Percentiles rank a stretch among this genome's conserved stretches.
Conservation (phyloP, 2,888 invertebrate species). For the Schizotus pectinicornis region DNA sequence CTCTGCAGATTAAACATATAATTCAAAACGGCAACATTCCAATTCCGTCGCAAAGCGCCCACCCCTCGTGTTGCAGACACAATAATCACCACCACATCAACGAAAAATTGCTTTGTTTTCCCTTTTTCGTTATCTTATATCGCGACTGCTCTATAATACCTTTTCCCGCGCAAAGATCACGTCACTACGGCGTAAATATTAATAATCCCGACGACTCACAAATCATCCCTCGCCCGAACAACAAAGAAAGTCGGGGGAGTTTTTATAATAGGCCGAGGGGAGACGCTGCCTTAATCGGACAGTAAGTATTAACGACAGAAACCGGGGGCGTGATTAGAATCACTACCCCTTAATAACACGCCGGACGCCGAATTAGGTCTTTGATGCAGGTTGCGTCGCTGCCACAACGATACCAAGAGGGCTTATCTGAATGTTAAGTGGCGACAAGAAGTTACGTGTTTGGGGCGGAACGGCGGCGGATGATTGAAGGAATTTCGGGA, state of each 20-base stretch:
- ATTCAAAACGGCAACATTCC: slow-evolving; percentile 7
- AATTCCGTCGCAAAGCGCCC: background rate
- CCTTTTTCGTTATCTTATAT: slow-evolving; percentile 7
- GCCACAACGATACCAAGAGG: slow-evolving; percentile 8
- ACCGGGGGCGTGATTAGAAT: slow-evolving; percentile 26
- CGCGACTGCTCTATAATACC: slow-evolving; percentile 17
- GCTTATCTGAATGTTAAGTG: slow-evolving; percentile 21
- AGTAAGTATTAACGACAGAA: slow-evolving; percentile 15
- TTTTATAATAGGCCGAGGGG: background rate
- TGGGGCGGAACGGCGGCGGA: slow-evolving; percentile 9
- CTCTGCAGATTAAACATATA: slow-evolving; percentile 13
- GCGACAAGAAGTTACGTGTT: slow-evolving; percentile 16
- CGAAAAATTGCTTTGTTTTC: slow-evolving; percentile 17
- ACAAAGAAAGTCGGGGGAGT: slow-evolving; percentile 13
- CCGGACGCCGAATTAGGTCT: slow-evolving; percentile 17
- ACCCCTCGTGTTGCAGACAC: background rate
- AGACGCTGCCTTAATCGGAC: slow-evolving; percentile 19
- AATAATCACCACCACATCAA: slow-evolving; percentile 1
- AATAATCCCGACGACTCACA: slow-evolving; percentile 33
- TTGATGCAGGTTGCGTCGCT: slow-evolving; percentile 14
- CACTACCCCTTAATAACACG: slow-evolving; percentile 8
- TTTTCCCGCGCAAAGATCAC: slow-evolving; percentile 25
- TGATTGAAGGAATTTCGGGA: slow-evolving; percentile 13
- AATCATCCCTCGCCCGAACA: slow-evolving; percentile 20
- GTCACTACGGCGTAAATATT: slow-evolving; percentile 34